A percentile compares a stretch with the other conserved stretches of the same genome.
These are phyloP conservation scores for Leptopilina boulardi DNA, from an alignment of 1,140 invertebrate genomes.

Conservation along the genomic window DNA sequence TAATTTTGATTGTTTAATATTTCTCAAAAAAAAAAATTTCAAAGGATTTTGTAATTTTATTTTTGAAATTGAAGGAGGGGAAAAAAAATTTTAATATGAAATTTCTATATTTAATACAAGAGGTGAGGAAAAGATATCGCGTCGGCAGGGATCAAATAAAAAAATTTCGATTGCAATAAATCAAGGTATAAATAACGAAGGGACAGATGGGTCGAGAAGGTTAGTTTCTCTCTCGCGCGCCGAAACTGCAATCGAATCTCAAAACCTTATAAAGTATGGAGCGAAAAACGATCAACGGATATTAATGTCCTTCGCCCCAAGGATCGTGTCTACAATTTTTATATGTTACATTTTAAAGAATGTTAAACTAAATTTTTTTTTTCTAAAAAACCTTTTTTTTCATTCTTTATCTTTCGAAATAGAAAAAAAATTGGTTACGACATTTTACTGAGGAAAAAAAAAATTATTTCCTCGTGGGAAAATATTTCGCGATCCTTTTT, in stretches of 20 bases:
- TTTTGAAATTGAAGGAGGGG: too few relatives aligned
- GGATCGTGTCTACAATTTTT: conserved; percentile 23
- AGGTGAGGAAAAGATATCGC: conserved; percentile 49
- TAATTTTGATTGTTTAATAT: neutral
- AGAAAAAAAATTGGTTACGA: neutral
- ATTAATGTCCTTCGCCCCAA: conserved; percentile 67
- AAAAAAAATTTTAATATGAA: neutral
- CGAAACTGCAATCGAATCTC: conserved; percentile 66
- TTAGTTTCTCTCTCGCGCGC: conserved; percentile 57
- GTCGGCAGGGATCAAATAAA: conserved; percentile 69
- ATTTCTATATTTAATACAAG: neutral
- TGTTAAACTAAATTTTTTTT: neutral
- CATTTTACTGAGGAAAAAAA: neutral
- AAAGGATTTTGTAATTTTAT: too few relatives aligned
- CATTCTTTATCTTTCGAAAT: too few relatives aligned
- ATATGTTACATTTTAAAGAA: neutral
- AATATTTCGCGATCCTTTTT: conserved; percentile 8
- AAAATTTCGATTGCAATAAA: conserved; percentile 74
- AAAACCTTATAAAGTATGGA: conserved; percentile 53
- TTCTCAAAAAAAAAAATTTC: too few relatives aligned
- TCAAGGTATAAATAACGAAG: conserved; percentile 75
- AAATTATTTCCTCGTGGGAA: conserved; percentile 5
- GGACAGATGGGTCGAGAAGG: conserved; percentile 68
- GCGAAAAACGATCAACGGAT: conserved; percentile 62
- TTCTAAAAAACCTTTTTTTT: neutral